phyloP scores from a whole-genome alignment of 2,888 invertebrate genomes.

The Calliscelio sp. region DNA sequence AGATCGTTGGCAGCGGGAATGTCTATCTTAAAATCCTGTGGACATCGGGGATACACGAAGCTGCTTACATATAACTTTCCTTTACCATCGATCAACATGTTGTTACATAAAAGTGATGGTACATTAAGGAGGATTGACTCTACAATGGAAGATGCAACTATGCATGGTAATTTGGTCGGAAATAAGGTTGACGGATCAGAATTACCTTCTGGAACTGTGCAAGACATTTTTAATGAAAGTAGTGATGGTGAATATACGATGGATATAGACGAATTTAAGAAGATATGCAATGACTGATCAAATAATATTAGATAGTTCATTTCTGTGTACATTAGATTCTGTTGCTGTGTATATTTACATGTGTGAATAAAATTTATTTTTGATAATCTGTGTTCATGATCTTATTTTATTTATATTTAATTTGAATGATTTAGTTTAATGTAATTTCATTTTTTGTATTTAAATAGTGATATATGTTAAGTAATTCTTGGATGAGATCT shows the following conservation, averaged over 20 bases:
- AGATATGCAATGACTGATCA: no score
- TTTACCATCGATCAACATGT: conserved; percentile 76
- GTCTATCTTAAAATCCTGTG: conserved; percentile 79
- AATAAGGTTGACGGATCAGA: conserved; percentile 13
- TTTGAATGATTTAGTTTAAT: no score
- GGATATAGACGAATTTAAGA: conserved; percentile 78
- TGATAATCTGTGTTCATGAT: no score
- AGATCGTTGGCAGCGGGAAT: conserved; percentile 75
- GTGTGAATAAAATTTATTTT: no score
- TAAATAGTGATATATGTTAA: no score
- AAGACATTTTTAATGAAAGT: conserved; percentile 84
- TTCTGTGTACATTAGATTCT: no score
- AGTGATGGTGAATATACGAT: conserved; percentile 80
- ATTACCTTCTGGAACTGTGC: conserved; percentile 81
- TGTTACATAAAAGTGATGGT: conserved; percentile 44
- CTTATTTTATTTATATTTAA: no score
- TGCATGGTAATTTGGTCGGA: neutral
- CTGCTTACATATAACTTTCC: conserved; percentile 80
- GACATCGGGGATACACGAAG: conserved; percentile 79
- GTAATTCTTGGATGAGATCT: no score
- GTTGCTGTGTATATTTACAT: no score
- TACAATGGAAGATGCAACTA: neutral
- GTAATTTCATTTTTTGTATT: no score
- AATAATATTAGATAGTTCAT: no score
- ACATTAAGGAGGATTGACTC: neutral